These are phyloP conservation scores for Holothuria leucospilota DNA, from an alignment of 53 echinoderm and acorn worm genomes.

Conservation along the genomic window DNA sequence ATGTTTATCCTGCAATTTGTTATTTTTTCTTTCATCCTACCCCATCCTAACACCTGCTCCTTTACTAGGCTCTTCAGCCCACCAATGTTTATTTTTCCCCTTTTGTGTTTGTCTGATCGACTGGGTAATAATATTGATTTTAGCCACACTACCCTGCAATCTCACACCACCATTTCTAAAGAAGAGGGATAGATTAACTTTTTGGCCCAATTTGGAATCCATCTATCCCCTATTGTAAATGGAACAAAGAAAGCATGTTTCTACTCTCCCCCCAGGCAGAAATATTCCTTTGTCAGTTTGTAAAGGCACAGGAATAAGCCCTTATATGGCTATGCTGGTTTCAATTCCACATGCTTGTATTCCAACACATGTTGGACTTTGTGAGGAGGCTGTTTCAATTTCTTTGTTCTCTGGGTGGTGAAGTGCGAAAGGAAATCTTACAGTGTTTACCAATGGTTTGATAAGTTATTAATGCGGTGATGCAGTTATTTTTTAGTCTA, in stretches of 20 bases:
- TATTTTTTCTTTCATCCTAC: background rate
- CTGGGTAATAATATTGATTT: conserved; percentile 35
- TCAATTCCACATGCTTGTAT: no score
- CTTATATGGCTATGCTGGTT: conserved; percentile 5
- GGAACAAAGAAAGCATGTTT: conserved; percentile 21
- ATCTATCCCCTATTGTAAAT: background rate
- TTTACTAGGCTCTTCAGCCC: background rate
- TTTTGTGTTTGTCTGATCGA: conserved; percentile 11
- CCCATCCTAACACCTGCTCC: conserved; percentile 9
- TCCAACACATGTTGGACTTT: no score
- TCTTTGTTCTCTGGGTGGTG: no score
- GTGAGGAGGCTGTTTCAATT: no score
- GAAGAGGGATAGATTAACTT: conserved; percentile 3
- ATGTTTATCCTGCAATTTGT: background rate
- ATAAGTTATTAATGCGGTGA: no score
- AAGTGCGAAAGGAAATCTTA: no score
- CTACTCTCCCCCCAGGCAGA: background rate
- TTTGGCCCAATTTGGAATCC: conserved; percentile 26
- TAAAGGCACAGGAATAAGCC: background rate
- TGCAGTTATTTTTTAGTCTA: no score
- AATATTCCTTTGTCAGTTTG: background rate
- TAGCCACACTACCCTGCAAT: background rate
- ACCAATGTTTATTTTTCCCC: background rate
- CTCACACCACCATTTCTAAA: background rate
- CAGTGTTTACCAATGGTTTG: no score